phyloP scores from a whole-genome alignment of 2,113 vertebrate species.

The Apodemus sylvaticus region DNA sequence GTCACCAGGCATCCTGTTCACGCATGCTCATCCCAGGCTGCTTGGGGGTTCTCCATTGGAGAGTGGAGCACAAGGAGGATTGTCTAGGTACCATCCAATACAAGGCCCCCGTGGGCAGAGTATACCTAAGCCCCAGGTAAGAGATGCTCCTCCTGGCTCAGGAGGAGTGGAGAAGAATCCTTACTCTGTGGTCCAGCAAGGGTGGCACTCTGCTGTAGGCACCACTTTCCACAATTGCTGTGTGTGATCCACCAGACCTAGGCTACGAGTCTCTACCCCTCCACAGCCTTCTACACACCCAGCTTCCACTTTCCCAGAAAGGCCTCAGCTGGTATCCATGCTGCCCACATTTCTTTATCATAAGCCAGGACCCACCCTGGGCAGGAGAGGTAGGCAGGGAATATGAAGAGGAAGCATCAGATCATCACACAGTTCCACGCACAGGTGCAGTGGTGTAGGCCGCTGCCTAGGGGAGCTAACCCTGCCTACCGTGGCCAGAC shows the following conservation, averaged over 20 bases:
- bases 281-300: too few relatives aligned
- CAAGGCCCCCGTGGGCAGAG: too few relatives aligned
- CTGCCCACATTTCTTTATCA: neutral
- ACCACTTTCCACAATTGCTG: neutral
- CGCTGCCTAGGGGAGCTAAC: fast-evolving
- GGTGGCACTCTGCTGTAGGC: too few relatives aligned
- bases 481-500: fast-evolving
- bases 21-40: neutral
- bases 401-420: neutral
- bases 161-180: fast-evolving
- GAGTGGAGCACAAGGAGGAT: neutral
- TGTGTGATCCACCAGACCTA: neutral
- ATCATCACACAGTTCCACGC: neutral
- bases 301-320: neutral
- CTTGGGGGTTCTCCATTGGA: neutral
- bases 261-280: fast-evolving
- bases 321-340: fast-evolving
- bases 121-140: neutral
- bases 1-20: neutral
- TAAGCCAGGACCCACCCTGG: neutral
- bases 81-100: neutral
- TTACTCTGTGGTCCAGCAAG: fast-evolving
- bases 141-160: too few relatives aligned
- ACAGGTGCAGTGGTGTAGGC: neutral
- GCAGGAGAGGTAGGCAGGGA: neutral